A percentile compares a stretch with the other conserved stretches of the same genome.
Evolutionary conservation across 2,888 invertebrate genomes (phyloP).

Genomic region (Homarus gammarus): DNA sequence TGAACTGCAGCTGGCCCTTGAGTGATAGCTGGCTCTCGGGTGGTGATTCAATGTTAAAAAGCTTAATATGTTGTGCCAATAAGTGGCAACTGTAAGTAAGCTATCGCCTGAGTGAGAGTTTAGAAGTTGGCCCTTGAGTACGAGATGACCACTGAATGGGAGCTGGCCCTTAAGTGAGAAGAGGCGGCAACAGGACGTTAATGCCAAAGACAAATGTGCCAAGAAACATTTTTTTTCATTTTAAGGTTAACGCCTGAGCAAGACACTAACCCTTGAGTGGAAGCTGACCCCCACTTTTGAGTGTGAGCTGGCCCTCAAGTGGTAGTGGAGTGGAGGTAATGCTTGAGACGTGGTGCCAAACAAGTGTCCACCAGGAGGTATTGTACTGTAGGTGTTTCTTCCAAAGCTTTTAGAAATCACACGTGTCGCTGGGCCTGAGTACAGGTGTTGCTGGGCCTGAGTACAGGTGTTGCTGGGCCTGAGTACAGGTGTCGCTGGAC

Average conservation of each 20-base stretch:
- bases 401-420: constrained; percentile 39
- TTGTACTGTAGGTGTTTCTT: constrained; percentile 14
- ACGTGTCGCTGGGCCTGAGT: constrained; percentile 7
- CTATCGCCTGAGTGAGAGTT: background rate
- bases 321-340: background rate
- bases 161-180: background rate
- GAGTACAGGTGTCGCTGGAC: constrained; percentile 3
- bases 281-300: background rate
- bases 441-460: constrained; percentile 2
- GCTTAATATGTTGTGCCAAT: background rate
- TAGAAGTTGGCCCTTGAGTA: background rate
- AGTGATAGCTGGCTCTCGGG: background rate
- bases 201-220: too few species aligned
- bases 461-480: constrained; percentile 17
- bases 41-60: background rate
- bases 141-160: background rate
- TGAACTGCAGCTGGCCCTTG: background rate
- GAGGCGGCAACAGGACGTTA: too few species aligned
- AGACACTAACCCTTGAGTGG: background rate
- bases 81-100: background rate
- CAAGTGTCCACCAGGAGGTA: background rate
- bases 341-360: background rate
- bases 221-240: too few species aligned
- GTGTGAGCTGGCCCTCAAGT: background rate
- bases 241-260: too few species aligned